Percentiles rank a stretch among this genome's conserved stretches.
Conservation (phyloP, 2,113 vertebrate genomes). For the Phaethon lepturus region DNA sequence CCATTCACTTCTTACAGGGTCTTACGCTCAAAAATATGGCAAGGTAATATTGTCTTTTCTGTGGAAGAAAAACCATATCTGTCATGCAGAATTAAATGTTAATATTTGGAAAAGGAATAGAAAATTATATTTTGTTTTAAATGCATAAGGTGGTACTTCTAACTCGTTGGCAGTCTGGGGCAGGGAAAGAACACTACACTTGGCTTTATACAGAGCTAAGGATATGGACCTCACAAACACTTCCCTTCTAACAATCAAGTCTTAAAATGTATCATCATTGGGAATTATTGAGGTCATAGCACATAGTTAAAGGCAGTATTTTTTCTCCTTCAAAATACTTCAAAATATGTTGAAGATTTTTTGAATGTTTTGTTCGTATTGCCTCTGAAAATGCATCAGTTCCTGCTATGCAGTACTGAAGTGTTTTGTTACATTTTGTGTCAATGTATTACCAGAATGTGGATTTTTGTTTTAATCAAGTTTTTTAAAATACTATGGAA, state of each 20-base stretch:
- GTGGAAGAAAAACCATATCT: not conserved
- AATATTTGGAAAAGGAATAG: not conserved
- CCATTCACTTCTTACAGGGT: constrained; percentile 97
- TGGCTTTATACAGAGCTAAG: not conserved
- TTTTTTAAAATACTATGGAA: not conserved
- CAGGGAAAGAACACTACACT: not conserved
- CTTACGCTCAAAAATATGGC: constrained; percentile 95
- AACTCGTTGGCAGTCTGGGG: not conserved
- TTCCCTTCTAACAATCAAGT: not conserved
- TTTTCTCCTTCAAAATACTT: not conserved
- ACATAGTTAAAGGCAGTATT: not conserved
- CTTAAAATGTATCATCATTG: not conserved
- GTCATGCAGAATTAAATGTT: not conserved
- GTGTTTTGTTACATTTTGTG: not conserved
- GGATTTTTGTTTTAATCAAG: too few species aligned
- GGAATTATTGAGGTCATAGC: not conserved
- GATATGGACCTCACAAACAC: not conserved
- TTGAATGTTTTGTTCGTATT: not conserved
- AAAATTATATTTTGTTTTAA: not conserved
- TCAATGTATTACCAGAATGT: not conserved
- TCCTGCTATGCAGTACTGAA: not conserved
- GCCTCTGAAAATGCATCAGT: not conserved
- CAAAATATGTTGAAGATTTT: not conserved
- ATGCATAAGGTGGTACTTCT: not conserved
- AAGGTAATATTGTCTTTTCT: constrained; percentile 81